Evolutionary conservation across 2,113 vertebrate species (phyloP), one percentile per base, ranked within the genome.

Genomic region (Alligator mississippiensis): DNA sequence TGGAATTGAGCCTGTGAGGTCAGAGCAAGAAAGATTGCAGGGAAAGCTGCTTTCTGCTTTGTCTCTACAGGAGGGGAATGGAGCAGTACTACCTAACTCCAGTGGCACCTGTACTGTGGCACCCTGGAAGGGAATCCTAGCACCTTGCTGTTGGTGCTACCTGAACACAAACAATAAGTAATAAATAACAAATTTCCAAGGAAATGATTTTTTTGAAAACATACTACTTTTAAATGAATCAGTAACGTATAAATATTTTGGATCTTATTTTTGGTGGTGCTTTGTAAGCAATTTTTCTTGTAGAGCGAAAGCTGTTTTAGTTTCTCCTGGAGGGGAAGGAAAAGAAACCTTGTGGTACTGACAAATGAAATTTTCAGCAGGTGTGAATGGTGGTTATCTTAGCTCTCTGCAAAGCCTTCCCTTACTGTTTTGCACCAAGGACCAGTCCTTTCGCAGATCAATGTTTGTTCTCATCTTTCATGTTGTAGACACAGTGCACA

Each of bases 391-490:
- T 77, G 27, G 9, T 11, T 21, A 25, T 6, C 28, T 55, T 8
- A 28, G 30, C 34, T 75, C 1, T 3, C 70, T 61, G 38, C 60
- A 55, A 2, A 57, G 21, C 11, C 21, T 28, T 12, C 80, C 63
- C 63, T 21, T 68, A 25, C 11, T 59, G 18, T 62, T n/a, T 28
- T 16, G 2, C 28, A 72, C 21, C 38, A 9, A 25, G 59, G 4
- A 38, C 57, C 25, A 54, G 55, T 34, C 30, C 28, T 72, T 34
- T 59, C 66, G 55, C 72, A 78, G 76, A 19, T 57, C 21, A 54
- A 38, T 79, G 68, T 14, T 55, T 9, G 6, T 30, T 78, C 34
- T 21, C 68, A 78, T 6, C 22, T 62, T 57, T 9, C 0, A 0
- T 28, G 64, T 55, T 54, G 0, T 61, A 72, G n/a, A 30, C 62